Evolutionary conservation across 2,797 vertebrate species (phyloP).

Genomic region (Poecilia wingei): DNA sequence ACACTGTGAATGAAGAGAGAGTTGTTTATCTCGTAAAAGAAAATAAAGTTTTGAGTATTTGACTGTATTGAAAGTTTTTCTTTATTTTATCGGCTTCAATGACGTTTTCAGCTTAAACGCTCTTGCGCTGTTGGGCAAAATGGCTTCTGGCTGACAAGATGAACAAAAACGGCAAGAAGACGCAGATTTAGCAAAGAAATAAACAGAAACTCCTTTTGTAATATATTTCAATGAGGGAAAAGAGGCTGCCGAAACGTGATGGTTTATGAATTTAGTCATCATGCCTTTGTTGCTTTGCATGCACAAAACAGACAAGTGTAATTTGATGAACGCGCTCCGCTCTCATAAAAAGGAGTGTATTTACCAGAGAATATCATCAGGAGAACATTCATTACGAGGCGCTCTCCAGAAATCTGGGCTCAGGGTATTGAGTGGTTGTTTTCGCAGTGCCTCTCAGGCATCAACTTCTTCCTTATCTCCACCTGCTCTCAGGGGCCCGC

Average conservation of each 20-base stretch:
- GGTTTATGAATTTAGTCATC: slow-evolving; percentile 6
- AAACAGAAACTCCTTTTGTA: background rate
- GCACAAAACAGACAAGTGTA: slow-evolving; percentile 44
- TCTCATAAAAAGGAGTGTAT: slow-evolving; percentile 58
- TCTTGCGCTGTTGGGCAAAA: slow-evolving; percentile 16
- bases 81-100: slow-evolving; percentile 44
- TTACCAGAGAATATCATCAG: slow-evolving; percentile 59
- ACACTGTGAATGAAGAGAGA: background rate
- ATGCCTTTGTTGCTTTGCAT: slow-evolving; percentile 44
- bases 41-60: background rate
- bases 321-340: slow-evolving; percentile 53
- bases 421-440: slow-evolving; percentile 56
- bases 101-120: slow-evolving; percentile 49
- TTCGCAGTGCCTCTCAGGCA: slow-evolving; percentile 45
- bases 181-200: slow-evolving; percentile 16
- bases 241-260: slow-evolving; percentile 15
- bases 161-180: slow-evolving; percentile 30
- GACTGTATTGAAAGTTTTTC: background rate
- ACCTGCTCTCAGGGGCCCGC: slow-evolving; percentile 36
- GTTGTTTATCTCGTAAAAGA: background rate
- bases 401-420: slow-evolving; percentile 41
- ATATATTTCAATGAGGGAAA: background rate
- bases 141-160: slow-evolving; percentile 34
- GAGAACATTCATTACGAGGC: slow-evolving; percentile 60
- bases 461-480: slow-evolving; percentile 55